Evolutionary conservation across 2,888 invertebrate species (phyloP).

Genomic region (Urechis unicinctus): DNA sequence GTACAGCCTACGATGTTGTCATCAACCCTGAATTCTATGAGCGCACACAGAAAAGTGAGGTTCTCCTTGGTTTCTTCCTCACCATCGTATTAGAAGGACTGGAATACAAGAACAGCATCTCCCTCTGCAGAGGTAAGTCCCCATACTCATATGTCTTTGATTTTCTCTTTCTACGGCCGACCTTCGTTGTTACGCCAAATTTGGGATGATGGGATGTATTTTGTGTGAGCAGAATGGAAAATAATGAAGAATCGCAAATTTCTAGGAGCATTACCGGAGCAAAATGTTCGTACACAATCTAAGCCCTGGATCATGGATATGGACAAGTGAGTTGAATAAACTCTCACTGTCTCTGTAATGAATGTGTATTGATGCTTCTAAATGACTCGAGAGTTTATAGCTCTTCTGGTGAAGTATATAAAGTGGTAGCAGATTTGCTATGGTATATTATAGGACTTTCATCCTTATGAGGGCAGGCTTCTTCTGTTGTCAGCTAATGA

Average conservation of each 20-base stretch:
- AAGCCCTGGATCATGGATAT: constrained; percentile 47
- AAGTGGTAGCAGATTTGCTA: too few relatives aligned
- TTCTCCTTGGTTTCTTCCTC: constrained; percentile 74
- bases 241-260: constrained; percentile 48
- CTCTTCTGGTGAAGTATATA: too few relatives aligned
- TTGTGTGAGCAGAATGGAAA: constrained; percentile 40
- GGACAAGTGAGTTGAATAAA: constrained; percentile 29
- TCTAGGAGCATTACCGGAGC: constrained; percentile 43
- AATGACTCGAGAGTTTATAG: too few relatives aligned
- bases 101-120: constrained; percentile 70
- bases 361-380: too few relatives aligned
- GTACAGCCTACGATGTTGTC: constrained; percentile 76
- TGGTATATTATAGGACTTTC: too few relatives aligned
- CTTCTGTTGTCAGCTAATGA: too few relatives aligned
- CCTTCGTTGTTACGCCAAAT: not conserved
- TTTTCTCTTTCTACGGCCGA: not conserved
- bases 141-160: not conserved
- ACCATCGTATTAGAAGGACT: constrained; percentile 73
- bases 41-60: constrained; percentile 65
- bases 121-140: constrained; percentile 58
- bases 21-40: constrained; percentile 71
- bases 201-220: not conserved
- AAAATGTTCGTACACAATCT: constrained; percentile 42
- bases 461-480: too few relatives aligned
- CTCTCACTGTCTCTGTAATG: not conserved